Evolutionary conservation across 2,113 vertebrate species (phyloP).

Genomic region (Neodon shergylaensis): DNA sequence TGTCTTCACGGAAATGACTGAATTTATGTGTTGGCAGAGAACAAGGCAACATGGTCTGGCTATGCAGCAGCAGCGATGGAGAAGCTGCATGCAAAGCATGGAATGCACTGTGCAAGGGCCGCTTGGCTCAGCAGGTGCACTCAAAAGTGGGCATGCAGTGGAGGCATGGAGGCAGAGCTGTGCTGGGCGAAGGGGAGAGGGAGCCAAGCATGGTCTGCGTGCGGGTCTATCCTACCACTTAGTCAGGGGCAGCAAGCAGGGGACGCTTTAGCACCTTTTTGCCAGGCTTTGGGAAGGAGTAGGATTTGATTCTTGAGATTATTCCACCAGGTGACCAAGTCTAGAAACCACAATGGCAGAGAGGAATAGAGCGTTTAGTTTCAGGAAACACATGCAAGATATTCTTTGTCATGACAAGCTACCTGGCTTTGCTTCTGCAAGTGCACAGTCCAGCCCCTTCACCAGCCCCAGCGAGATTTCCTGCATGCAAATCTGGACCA

Average conservation of each 20-base stretch:
- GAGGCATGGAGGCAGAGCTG: neutral
- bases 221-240: conserved; percentile 75
- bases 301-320: conserved; percentile 92
- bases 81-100: neutral
- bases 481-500: accelerated
- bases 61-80: neutral
- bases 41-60: accelerated
- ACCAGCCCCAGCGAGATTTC: neutral
- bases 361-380: conserved; percentile 83
- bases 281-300: conserved; percentile 91
- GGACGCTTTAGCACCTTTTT: conserved; percentile 91
- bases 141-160: neutral
- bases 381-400: conserved; percentile 76
- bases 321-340: conserved; percentile 89
- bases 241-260: conserved; percentile 73
- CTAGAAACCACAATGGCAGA: conserved; percentile 93
- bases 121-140: neutral
- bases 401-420: neutral
- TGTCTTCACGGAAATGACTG: accelerated
- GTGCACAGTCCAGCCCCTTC: neutral
- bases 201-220: conserved; percentile 63
- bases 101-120: accelerated
- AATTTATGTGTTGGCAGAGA: neutral
- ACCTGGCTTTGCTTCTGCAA: neutral
- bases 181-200: neutral